Evolutionary conservation across 2,888 invertebrate species (phyloP), one percentile per base, ranked within the genome.

Genomic region (Drosophila helvetica): DNA sequence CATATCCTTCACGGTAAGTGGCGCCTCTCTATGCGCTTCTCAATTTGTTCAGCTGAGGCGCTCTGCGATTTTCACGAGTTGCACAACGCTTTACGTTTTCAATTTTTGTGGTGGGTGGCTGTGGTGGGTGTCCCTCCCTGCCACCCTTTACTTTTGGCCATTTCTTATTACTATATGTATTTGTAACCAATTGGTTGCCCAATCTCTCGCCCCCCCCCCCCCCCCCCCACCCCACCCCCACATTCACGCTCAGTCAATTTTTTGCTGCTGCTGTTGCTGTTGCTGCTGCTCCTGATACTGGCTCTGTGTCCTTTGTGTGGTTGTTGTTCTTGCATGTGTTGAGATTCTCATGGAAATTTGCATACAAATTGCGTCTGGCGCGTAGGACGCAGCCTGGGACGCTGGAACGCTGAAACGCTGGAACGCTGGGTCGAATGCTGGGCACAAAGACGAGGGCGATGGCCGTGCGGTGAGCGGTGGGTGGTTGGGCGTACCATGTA

Each of bases 351-450:
- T 88, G 84, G 81, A 87, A 90, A 90, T 90, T 90, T 90, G 90
- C 90, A 90, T 90, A 90, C 90, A 90, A 90, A 90, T 90, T 90
- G 90, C 90, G 90, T 90, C 90, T 90, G 87, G 79, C 80, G 77
- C 64, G 63, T 70, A 68, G 82, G 57, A 70, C 70, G 70, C 80
- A 80, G 78, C 65, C 67, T 67, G 75, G 38, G 60, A 70, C 59
- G 77, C 63, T 55, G 62, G 52, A 70, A 75, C 70, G 58, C 65
- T 56, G 59, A n/a, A n/a, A n/a, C n/a, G 5, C 22, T 22, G 22
- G 53, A 68, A 55, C 59, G 27, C 18, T 46, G 47, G 51, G 22
- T 12, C 45, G 43, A 19, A 8, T 2, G 2, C 19, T 1, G 2
- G 50, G 50, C n/a, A 62, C 25, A 1, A 60, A 30, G 7, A 15